Percentiles rank a stretch among this genome's conserved stretches.
Evolutionary conservation across 1,140 invertebrate genomes (phyloP).

Genomic region (Daktulosphaira vitifoliae): DNA sequence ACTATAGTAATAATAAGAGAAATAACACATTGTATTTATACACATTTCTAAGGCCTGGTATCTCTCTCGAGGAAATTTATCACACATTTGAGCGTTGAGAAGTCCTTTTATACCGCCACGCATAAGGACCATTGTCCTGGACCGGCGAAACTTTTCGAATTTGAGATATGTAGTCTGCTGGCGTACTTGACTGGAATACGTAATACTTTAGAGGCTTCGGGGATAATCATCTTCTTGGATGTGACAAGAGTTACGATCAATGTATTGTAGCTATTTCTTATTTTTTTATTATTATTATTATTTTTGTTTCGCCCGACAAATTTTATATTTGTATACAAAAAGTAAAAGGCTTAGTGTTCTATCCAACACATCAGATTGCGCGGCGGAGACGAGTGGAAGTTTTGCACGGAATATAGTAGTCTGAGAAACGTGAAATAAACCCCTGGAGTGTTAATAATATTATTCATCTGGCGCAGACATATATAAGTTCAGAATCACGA

Average conservation of each 20-base stretch:
- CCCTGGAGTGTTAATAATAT: not conserved
- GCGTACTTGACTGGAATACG: slow-evolving; percentile 22
- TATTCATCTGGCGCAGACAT: slow-evolving; percentile 3
- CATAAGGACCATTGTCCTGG: slow-evolving; percentile 13
- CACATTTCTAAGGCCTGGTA: not conserved
- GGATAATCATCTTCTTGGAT: slow-evolving; percentile 12
- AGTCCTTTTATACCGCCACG: not conserved
- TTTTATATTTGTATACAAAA: not conserved
- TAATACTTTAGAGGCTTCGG: slow-evolving; percentile 6
- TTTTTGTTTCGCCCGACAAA: too few relatives aligned
- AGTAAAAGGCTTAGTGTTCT: slow-evolving; percentile 3
- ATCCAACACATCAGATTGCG: not conserved
- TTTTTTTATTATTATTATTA: too few relatives aligned
- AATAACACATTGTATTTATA: not conserved
- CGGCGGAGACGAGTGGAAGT: too few relatives aligned
- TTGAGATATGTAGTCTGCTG: slow-evolving; percentile 24
- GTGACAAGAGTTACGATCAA: slow-evolving; percentile 17
- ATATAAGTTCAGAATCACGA: not conserved
- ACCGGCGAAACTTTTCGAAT: slow-evolving; percentile 23
- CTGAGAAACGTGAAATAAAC: too few relatives aligned
- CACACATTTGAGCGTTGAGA: not conserved
- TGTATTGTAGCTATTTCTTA: not conserved
- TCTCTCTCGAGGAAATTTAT: slow-evolving; percentile 5
- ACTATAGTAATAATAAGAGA: not conserved
- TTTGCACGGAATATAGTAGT: too few relatives aligned